These are phyloP conservation scores for Odontamblyopus lacepedii DNA, from an alignment of 2,797 vertebrate genomes.

Conservation along the genomic window DNA sequence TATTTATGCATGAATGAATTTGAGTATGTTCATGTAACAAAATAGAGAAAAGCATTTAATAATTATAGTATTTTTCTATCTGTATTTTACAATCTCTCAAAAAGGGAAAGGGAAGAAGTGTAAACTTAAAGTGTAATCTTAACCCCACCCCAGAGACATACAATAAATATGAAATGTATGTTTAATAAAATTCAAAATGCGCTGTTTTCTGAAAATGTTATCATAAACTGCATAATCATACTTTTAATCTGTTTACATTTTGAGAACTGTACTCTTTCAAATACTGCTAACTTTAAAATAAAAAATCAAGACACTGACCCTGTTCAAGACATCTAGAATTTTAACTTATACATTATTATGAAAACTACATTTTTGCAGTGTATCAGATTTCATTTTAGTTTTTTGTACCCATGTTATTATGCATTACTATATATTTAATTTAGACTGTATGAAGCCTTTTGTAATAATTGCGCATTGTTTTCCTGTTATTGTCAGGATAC, in stretches of 20 bases:
- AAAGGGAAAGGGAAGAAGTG: too few relatives aligned
- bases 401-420: neutral
- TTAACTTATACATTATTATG: neutral
- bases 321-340: neutral
- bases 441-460: neutral
- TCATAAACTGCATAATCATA: neutral
- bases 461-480: neutral
- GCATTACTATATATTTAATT: conserved; percentile 7
- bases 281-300: neutral
- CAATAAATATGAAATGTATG: neutral
- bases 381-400: neutral
- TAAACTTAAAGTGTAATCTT: too few relatives aligned
- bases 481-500: conserved; percentile 77
- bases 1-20: too few relatives aligned
- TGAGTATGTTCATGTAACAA: too few relatives aligned
- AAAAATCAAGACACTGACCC: neutral
- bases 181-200: neutral
- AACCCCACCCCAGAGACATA: neutral
- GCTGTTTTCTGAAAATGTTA: neutral
- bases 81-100: too few relatives aligned
- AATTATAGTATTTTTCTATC: too few relatives aligned
- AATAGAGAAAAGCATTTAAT: too few relatives aligned
- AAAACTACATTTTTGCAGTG: neutral
- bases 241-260: neutral
- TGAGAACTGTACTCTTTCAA: neutral